These are phyloP conservation scores for Dryomyza anilis DNA, from an alignment of 2,888 invertebrate genomes.

Conservation along the genomic window DNA sequence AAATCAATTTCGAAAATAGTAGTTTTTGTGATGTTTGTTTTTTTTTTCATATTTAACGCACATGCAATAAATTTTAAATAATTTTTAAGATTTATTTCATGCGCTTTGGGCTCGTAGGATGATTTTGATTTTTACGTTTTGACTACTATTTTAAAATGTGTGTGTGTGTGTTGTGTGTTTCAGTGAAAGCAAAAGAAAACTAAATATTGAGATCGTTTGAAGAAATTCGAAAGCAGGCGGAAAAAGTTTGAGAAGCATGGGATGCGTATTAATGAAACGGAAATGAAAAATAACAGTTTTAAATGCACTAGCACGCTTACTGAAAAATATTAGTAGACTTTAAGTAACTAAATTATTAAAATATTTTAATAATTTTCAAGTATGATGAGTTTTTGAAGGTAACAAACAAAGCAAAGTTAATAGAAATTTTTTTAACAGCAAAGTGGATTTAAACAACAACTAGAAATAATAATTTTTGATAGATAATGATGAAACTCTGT, in stretches of 20 bases:
- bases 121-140: not conserved
- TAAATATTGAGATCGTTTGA: not conserved
- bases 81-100: constrained; percentile 9
- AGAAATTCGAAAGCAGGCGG: not conserved
- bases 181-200: not conserved
- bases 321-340: too few species aligned
- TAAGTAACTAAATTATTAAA: too few species aligned
- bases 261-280: not conserved
- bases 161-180: not conserved
- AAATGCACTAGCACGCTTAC: too few species aligned
- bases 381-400: too few species aligned
- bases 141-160: not conserved
- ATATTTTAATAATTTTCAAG: too few species aligned
- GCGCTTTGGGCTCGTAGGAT: constrained; percentile 9
- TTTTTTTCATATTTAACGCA: not conserved
- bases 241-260: not conserved
- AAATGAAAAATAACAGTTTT: too few species aligned
- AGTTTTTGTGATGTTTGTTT: too few species aligned
- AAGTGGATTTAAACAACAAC: too few species aligned
- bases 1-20: not conserved
- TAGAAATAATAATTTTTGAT: too few species aligned
- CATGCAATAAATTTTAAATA: constrained; percentile 14
- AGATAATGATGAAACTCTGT: too few species aligned
- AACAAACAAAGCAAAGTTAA: too few species aligned
- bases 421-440: too few species aligned